phyloP scores from a whole-genome alignment of 1,140 invertebrate genomes.

The Ruditapes philippinarum region DNA sequence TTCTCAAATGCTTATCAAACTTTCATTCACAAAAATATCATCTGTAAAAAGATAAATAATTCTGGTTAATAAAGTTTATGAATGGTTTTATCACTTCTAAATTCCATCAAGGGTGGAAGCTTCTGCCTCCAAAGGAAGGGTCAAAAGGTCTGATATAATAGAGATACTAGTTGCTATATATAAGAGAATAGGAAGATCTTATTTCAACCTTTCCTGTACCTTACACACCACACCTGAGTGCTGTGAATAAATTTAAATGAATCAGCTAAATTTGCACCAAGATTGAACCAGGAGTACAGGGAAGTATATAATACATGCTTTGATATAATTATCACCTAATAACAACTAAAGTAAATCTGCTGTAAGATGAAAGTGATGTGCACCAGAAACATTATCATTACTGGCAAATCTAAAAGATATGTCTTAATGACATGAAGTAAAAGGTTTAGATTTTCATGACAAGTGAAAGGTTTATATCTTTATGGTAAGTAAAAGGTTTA shows the following conservation, averaged over 20 bases:
- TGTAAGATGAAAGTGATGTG: too few species aligned
- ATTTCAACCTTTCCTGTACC: background rate
- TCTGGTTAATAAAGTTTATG: background rate
- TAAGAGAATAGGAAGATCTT: background rate
- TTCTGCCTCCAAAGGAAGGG: background rate
- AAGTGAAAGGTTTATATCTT: too few species aligned
- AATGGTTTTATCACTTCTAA: constrained; percentile 1
- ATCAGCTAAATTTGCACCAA: too few species aligned
- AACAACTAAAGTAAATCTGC: too few species aligned
- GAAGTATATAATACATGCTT: too few species aligned
- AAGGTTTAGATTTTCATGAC: too few species aligned
- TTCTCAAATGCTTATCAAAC: background rate
- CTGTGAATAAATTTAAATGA: constrained; percentile 21
- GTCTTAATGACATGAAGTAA: too few species aligned
- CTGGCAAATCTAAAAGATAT: too few species aligned
- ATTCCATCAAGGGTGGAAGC: background rate
- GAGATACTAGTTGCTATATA: background rate
- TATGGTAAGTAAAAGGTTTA: too few species aligned
- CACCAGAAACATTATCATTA: too few species aligned
- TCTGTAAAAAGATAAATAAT: background rate
- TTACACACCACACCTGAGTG: constrained; percentile 1
- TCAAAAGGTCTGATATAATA: constrained; percentile 5
- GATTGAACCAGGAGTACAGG: too few species aligned
- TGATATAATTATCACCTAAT: too few species aligned
- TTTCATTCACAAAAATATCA: background rate